phyloP scores from a whole-genome alignment of 2,113 vertebrate genomes.

The Pyrgilauda ruficollis region DNA sequence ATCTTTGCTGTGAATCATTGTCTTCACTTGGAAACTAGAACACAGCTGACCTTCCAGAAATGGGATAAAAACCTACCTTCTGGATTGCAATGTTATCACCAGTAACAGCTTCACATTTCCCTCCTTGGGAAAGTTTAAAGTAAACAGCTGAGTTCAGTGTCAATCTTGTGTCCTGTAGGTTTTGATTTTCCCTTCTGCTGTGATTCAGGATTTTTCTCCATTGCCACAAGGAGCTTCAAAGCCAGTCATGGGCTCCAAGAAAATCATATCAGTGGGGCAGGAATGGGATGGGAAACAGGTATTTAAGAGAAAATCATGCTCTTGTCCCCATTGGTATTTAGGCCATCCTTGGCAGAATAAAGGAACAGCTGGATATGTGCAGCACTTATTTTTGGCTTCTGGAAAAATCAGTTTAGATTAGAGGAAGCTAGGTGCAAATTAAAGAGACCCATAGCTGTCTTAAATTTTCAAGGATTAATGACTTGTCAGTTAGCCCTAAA shows the following conservation, averaged over 20 bases:
- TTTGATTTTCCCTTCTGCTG: neutral
- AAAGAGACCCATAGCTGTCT: neutral
- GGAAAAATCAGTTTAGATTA: constrained; percentile 28
- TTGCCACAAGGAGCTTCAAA: neutral
- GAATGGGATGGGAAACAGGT: neutral
- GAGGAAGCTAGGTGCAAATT: constrained; percentile 8
- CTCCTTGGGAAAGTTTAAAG: neutral
- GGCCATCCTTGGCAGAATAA: neutral
- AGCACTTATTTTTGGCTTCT: constrained; percentile 14
- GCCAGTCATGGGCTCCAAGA: neutral
- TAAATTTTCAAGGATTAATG: neutral
- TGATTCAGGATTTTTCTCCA: neutral
- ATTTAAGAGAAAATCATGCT: neutral
- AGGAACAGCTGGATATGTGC: constrained; percentile 8
- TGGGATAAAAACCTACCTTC: neutral
- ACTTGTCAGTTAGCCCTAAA: neutral
- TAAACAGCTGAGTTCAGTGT: neutral
- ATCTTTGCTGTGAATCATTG: neutral
- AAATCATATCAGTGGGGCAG: neutral
- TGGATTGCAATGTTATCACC: neutral
- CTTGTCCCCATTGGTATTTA: neutral
- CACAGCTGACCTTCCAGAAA: neutral
- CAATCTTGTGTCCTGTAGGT: neutral
- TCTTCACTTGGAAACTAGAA: neutral
- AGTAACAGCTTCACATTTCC: neutral